Evolutionary conservation across 2,797 vertebrate genomes (phyloP).

Genomic region (Malacoraja senta): DNA sequence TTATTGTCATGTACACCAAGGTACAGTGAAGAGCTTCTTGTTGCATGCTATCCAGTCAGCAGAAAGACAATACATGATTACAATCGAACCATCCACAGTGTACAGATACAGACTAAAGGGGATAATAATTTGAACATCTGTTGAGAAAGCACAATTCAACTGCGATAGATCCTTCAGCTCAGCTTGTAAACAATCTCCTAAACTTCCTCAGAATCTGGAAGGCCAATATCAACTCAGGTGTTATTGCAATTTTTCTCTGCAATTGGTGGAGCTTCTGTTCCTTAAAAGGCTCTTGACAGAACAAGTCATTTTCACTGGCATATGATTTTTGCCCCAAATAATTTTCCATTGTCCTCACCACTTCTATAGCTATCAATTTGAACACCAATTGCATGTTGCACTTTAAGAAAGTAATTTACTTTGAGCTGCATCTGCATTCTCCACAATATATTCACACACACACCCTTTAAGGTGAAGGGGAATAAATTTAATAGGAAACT

Average conservation of each 20-base stretch:
- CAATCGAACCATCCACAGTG: too few species aligned
- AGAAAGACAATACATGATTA: too few species aligned
- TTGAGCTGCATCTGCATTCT: not conserved
- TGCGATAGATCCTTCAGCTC: not conserved
- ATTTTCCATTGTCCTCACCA: not conserved
- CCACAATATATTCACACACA: not conserved
- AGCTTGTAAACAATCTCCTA: not conserved
- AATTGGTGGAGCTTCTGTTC: not conserved
- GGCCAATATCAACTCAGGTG: not conserved
- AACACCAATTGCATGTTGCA: not conserved
- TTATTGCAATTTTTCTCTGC: not conserved
- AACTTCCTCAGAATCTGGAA: not conserved
- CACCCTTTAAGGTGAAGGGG: too few species aligned
- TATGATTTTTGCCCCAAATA: not conserved
- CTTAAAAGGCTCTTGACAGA: not conserved
- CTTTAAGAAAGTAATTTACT: not conserved
- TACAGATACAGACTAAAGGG: too few species aligned
- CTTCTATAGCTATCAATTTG: not conserved
- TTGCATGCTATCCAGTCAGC: too few species aligned
- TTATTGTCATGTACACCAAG: too few species aligned
- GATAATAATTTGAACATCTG: not conserved
- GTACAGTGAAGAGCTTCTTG: too few species aligned
- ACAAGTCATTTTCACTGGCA: not conserved
- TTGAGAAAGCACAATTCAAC: not conserved
- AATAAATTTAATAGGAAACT: too few species aligned